Evolutionary conservation across 35 echinoderm and acorn worm genomes (phyloP).

Genomic region (Stichopus chloronotus): DNA sequence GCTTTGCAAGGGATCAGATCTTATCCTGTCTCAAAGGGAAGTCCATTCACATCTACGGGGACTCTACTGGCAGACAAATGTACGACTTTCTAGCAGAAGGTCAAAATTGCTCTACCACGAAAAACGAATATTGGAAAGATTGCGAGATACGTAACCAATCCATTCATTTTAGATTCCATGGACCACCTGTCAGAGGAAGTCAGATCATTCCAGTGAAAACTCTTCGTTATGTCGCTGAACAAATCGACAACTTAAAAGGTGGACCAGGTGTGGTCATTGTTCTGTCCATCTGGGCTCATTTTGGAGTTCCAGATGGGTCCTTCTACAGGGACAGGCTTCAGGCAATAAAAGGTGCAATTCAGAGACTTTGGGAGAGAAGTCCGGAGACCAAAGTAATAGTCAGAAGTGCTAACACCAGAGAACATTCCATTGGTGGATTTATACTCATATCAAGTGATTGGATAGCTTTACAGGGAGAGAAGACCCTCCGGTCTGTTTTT

Average conservation of each 20-base stretch:
- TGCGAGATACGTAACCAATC: background rate
- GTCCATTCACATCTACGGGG: background rate
- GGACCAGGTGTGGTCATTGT: too few relatives aligned
- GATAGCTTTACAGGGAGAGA: too few relatives aligned
- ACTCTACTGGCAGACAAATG: constrained; percentile 20
- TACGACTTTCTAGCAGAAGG: background rate
- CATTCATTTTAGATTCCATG: background rate
- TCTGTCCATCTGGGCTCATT: constrained; percentile 43
- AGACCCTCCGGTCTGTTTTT: too few relatives aligned
- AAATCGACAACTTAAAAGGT: constrained; percentile 34
- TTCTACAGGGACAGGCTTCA: constrained; percentile 11
- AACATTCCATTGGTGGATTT: too few relatives aligned
- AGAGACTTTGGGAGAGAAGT: too few relatives aligned
- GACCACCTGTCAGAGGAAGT: constrained; percentile 12
- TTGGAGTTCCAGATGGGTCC: background rate
- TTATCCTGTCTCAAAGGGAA: background rate
- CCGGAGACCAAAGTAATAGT: too few relatives aligned
- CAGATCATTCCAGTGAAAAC: background rate
- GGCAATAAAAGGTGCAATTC: background rate
- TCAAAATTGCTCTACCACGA: background rate
- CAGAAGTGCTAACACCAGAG: too few relatives aligned
- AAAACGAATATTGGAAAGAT: background rate
- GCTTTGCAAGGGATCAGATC: background rate
- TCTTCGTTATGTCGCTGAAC: constrained; percentile 4
- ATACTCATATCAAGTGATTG: too few relatives aligned